These are phyloP conservation scores for Agrypnia vestita DNA, from an alignment of 1,140 invertebrate genomes.

Conservation along the genomic window DNA sequence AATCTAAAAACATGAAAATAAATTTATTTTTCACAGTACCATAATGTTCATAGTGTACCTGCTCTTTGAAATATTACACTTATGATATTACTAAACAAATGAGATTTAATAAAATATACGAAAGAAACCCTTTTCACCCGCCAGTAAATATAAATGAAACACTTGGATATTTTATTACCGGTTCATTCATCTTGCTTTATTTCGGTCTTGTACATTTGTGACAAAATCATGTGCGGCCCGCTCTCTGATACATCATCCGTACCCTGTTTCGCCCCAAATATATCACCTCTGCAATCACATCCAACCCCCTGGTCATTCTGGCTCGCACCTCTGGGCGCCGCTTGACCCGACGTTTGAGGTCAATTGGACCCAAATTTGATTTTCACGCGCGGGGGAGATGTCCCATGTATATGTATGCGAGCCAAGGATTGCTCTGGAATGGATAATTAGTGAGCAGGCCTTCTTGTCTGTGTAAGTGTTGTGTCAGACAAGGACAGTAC, in stretches of 20 bases:
- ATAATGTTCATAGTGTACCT: too few species aligned
- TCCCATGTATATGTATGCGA: constrained; percentile 26
- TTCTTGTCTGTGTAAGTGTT: too few species aligned
- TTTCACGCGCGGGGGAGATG: neutral
- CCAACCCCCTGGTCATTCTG: neutral
- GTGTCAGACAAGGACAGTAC: too few species aligned
- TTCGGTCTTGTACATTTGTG: neutral
- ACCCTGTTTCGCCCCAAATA: too few species aligned
- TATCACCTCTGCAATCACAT: constrained; percentile 8
- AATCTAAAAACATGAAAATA: too few species aligned
- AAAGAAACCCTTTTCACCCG: neutral
- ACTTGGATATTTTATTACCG: constrained; percentile 2
- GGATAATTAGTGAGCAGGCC: too few species aligned
- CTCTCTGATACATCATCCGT: too few species aligned
- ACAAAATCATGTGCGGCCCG: neutral
- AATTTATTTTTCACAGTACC: too few species aligned
- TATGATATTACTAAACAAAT: too few species aligned
- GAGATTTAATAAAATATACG: neutral
- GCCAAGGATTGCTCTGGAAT: too few species aligned
- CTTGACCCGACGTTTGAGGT: neutral
- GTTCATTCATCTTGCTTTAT: constrained; percentile 4
- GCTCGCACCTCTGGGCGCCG: neutral
- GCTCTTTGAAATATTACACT: too few species aligned
- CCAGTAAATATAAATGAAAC: neutral
- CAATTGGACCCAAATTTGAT: constrained; percentile 29